These are phyloP conservation scores for Gopherus flavomarginatus DNA, from an alignment of 2,113 vertebrate species.

Conservation along the genomic window DNA sequence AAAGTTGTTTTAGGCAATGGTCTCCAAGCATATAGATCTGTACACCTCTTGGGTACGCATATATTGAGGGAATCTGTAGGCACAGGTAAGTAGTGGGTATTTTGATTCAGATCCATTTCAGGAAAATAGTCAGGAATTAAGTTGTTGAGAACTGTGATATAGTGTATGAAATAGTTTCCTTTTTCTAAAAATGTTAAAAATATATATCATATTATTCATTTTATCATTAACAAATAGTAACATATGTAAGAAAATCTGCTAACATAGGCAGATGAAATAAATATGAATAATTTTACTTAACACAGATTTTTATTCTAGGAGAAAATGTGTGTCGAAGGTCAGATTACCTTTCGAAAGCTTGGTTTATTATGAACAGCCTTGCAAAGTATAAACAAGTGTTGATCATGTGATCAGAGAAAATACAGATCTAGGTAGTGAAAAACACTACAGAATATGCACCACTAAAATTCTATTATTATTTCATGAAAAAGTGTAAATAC, in stretches of 20 bases:
- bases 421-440: neutral
- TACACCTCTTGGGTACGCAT: neutral
- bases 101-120: neutral
- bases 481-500: neutral
- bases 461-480: neutral
- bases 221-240: neutral
- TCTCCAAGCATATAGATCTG: neutral
- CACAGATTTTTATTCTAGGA: neutral
- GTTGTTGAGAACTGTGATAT: too few relatives aligned
- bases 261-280: neutral
- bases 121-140: neutral
- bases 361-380: neutral
- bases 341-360: neutral
- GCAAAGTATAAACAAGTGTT: neutral
- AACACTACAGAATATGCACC: neutral
- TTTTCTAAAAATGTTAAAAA: neutral
- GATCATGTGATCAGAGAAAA: neutral
- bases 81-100: neutral
- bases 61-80: neutral
- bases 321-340: neutral
- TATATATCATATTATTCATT: rapidly evolving
- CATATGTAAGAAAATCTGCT: neutral
- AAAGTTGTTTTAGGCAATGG: neutral
- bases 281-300: neutral
- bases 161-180: neutral